Conservation (phyloP, 2,888 invertebrate species). For the Leptogaster cylindrica region DNA sequence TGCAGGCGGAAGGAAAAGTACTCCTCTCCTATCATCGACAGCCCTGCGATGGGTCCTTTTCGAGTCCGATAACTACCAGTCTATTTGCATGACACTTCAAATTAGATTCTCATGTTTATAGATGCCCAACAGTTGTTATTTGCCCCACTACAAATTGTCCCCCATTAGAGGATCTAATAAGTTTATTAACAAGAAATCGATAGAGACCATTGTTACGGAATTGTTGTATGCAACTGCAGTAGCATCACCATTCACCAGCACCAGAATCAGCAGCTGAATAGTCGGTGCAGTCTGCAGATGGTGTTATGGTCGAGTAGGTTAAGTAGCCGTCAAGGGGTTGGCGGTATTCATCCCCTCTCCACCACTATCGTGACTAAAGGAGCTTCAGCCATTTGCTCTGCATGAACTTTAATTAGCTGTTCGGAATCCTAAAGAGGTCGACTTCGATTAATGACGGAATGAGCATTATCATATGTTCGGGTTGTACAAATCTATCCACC, state of each 20-base stretch:
- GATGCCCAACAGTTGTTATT: slow-evolving; percentile 29
- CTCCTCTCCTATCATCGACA: neutral
- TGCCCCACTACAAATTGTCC: slow-evolving; percentile 21
- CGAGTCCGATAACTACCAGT: slow-evolving; percentile 16
- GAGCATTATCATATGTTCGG: neutral
- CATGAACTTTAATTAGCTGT: slow-evolving; percentile 35
- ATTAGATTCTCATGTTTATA: slow-evolving; percentile 30
- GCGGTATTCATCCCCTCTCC: too few relatives aligned
- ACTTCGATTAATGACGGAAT: slow-evolving; percentile 28
- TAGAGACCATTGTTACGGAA: slow-evolving; percentile 8
- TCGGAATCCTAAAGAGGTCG: slow-evolving; percentile 20
- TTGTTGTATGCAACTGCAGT: too few relatives aligned
- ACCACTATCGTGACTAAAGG: slow-evolving; percentile 16
- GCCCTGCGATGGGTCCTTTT: neutral
- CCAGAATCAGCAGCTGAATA: too few relatives aligned
- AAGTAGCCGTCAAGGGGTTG: slow-evolving; percentile 27
- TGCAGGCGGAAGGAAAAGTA: neutral
- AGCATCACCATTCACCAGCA: too few relatives aligned
- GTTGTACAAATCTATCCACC: too few relatives aligned
- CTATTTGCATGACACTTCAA: slow-evolving; percentile 38
- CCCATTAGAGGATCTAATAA: slow-evolving; percentile 34
- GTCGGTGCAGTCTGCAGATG: slow-evolving; percentile 28
- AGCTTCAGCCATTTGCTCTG: slow-evolving; percentile 25
- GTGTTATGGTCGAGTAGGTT: slow-evolving; percentile 14
- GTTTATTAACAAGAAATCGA: slow-evolving; percentile 36